A percentile compares a stretch with the other conserved stretches of the same genome.
phyloP scores from a whole-genome alignment of 2,888 invertebrate species.

The Cyclophora punctaria region DNA sequence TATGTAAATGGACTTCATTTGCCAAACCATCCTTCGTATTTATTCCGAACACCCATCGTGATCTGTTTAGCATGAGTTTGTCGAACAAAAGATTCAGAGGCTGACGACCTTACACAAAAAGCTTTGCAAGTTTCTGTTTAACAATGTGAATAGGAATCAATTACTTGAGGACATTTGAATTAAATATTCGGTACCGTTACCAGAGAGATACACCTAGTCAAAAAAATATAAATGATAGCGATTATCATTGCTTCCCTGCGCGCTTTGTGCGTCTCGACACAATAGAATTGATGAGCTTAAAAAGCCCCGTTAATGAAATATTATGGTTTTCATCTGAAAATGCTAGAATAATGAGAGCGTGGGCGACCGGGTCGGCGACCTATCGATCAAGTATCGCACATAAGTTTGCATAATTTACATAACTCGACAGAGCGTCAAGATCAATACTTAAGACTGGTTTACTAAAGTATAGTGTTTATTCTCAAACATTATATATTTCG shows the following conservation, averaged over 20 bases:
- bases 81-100: slow-evolving; percentile 48
- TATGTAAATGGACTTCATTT: slow-evolving; percentile 9
- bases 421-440: slow-evolving; percentile 61
- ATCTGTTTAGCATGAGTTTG: slow-evolving; percentile 42
- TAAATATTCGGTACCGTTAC: slow-evolving; percentile 36
- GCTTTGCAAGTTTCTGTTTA: slow-evolving; percentile 31
- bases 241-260: slow-evolving; percentile 16
- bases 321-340: slow-evolving; percentile 28
- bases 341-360: slow-evolving; percentile 39
- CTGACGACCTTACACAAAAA: slow-evolving; percentile 51
- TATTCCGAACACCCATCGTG: slow-evolving; percentile 33
- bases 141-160: slow-evolving; percentile 52
- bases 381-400: slow-evolving; percentile 59
- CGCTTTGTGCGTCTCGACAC: slow-evolving; percentile 14
- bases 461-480: slow-evolving; percentile 45
- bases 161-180: slow-evolving; percentile 46
- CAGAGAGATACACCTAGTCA: slow-evolving; percentile 20
- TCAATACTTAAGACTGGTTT: slow-evolving; percentile 59
- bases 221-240: slow-evolving; percentile 33
- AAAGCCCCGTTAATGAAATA: slow-evolving; percentile 31
- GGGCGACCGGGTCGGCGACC: slow-evolving; percentile 60
- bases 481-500: slow-evolving; percentile 20
- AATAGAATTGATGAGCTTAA: slow-evolving; percentile 27
- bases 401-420: slow-evolving; percentile 66
- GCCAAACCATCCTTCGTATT: slow-evolving; percentile 24